Evolutionary conservation across 2,797 vertebrate species (phyloP).

Genomic region (Sebastes nivosus): DNA sequence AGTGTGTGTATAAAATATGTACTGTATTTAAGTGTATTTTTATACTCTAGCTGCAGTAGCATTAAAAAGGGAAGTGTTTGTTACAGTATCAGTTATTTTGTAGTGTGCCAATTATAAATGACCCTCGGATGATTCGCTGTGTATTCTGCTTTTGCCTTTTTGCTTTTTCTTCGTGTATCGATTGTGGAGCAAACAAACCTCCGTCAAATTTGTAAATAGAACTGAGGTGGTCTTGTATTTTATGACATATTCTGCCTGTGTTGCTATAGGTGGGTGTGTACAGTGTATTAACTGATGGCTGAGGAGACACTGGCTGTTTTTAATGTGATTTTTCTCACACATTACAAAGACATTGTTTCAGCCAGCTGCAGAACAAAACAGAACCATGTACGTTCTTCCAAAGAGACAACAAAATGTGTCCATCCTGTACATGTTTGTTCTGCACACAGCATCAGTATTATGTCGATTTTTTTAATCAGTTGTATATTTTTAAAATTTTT

Average conservation of each 20-base stretch:
- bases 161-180: neutral
- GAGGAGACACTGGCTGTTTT: slow-evolving; percentile 2
- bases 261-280: slow-evolving; percentile 20
- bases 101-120: slow-evolving; percentile 52
- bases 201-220: slow-evolving; percentile 69
- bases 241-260: slow-evolving; percentile 31
- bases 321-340: neutral
- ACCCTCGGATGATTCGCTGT: slow-evolving; percentile 43
- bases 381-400: neutral
- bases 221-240: slow-evolving; percentile 24
- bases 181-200: slow-evolving; percentile 35
- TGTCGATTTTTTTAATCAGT: slow-evolving; percentile 16
- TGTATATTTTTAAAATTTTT: slow-evolving; percentile 14
- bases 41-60: slow-evolving; percentile 63
- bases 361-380: neutral
- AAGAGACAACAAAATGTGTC: slow-evolving; percentile 4
- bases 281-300: neutral
- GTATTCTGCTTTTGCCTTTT: slow-evolving; percentile 33
- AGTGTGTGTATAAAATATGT: slow-evolving; percentile 67
- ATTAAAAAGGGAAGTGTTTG: slow-evolving; percentile 72
- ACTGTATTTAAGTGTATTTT: slow-evolving; percentile 69
- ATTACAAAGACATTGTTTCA: neutral
- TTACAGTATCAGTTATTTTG: slow-evolving; percentile 45
- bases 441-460: neutral
- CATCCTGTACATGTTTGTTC: slow-evolving; percentile 1